These are phyloP conservation scores for Pelodytes ibericus DNA, from an alignment of 2,797 vertebrate species.

Conservation along the genomic window DNA sequence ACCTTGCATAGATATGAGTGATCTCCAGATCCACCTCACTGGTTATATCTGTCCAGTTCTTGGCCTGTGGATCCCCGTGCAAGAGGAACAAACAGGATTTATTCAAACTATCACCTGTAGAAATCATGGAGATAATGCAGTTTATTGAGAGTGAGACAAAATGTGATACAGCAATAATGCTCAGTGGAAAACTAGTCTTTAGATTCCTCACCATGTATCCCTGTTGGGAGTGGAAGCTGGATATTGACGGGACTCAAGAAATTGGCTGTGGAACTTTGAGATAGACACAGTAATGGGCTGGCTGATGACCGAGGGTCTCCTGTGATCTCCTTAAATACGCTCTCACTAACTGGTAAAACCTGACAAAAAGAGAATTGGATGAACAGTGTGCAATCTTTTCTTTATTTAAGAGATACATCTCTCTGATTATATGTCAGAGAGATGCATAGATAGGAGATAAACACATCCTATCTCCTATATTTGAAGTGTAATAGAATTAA, in stretches of 20 bases:
- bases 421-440: no score
- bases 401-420: no score
- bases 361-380: constrained; percentile 63
- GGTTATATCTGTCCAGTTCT: constrained; percentile 92
- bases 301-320: constrained; percentile 71
- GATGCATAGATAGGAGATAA: no score
- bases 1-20: constrained; percentile 88
- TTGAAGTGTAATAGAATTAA: no score
- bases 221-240: constrained; percentile 88
- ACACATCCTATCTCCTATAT: no score
- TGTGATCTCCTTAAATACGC: constrained; percentile 74
- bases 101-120: constrained; percentile 83
- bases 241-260: constrained; percentile 90
- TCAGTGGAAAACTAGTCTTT: not conserved
- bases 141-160: not conserved
- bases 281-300: constrained; percentile 86
- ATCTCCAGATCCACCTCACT: constrained; percentile 83
- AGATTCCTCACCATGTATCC: constrained; percentile 80
- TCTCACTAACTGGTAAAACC: constrained; percentile 80
- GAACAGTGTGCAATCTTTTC: no score
- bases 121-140: not conserved
- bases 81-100: constrained; percentile 83
- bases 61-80: constrained; percentile 78
- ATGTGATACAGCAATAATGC: no score
- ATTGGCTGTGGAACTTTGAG: constrained; percentile 76